Percentiles rank a stretch among this genome's conserved stretches.
These are phyloP conservation scores for Blastomussa wellsi DNA, from an alignment of 92 coral and sea anemone species.

Conservation along the genomic window DNA sequence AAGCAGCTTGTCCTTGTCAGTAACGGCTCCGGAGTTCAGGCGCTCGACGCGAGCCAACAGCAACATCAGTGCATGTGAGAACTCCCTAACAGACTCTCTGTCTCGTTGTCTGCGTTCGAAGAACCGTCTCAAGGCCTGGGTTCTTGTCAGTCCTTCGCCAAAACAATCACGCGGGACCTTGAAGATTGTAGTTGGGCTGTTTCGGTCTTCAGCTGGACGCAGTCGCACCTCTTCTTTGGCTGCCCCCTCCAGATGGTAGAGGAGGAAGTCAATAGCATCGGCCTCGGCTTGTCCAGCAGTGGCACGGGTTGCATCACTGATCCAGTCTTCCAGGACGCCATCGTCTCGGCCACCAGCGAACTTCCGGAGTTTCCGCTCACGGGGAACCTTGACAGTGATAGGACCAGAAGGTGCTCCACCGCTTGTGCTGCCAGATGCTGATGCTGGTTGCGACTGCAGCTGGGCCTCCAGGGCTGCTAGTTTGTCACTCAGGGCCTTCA, in stretches of 20 bases:
- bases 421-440: background rate
- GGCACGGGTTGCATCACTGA: constrained; percentile 28
- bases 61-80: constrained; percentile 28
- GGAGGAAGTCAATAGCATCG: constrained; percentile 36
- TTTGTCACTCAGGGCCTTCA: background rate
- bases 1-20: constrained; percentile 47
- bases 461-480: constrained; percentile 22
- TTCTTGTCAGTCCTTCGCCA: background rate
- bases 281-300: background rate
- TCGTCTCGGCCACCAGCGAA: constrained; percentile 36
- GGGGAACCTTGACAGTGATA: constrained; percentile 29
- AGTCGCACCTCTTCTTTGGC: constrained; percentile 48
- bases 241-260: constrained; percentile 42
- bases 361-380: constrained; percentile 35
- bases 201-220: constrained; percentile 6
- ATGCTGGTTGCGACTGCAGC: background rate
- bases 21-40: constrained; percentile 22
- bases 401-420: constrained; percentile 3
- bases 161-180: background rate
- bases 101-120: constrained; percentile 21
- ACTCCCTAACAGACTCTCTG: constrained; percentile 7
- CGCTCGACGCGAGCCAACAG: constrained; percentile 27
- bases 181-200: background rate
- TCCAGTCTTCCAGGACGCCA: constrained; percentile 40
- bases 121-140: constrained; percentile 36